Conservation (phyloP, 2,113 vertebrate genomes). For the Tachysurus vachellii region DNA sequence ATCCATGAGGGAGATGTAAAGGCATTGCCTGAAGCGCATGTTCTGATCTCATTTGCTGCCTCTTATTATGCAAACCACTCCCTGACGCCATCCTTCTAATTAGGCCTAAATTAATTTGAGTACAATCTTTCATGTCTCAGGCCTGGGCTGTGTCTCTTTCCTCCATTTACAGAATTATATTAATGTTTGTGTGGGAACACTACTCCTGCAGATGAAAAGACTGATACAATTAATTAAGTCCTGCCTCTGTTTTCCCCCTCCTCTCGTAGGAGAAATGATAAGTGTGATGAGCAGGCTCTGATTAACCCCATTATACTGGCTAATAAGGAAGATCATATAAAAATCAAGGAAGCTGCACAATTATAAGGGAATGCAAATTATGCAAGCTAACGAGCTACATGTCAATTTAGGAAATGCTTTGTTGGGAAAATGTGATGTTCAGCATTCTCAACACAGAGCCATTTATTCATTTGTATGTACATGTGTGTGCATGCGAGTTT, state of each 20-base stretch:
- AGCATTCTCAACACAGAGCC: slow-evolving; percentile 65
- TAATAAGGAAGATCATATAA: slow-evolving; percentile 95
- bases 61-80: slow-evolving; percentile 84
- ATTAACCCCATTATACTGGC: slow-evolving; percentile 85
- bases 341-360: slow-evolving; percentile 84
- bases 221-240: slow-evolving; percentile 91
- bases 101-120: slow-evolving; percentile 89
- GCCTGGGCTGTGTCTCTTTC: slow-evolving; percentile 85
- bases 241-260: slow-evolving; percentile 75
- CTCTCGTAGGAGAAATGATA: slow-evolving; percentile 82
- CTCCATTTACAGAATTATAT: slow-evolving; percentile 93
- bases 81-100: slow-evolving; percentile 82
- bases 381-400: slow-evolving; percentile 70
- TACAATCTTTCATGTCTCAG: slow-evolving; percentile 91
- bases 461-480: slow-evolving; percentile 50
- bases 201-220: slow-evolving; percentile 79
- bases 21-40: slow-evolving; percentile 60
- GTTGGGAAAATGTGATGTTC: slow-evolving; percentile 72
- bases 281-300: slow-evolving; percentile 87
- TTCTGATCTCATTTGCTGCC: slow-evolving; percentile 79
- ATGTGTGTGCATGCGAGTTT: slow-evolving; percentile 42
- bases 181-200: slow-evolving; percentile 81
- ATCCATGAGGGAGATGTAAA: slow-evolving; percentile 49
- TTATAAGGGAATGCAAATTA: slow-evolving; percentile 78
- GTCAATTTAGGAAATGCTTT: slow-evolving; percentile 72